Base-by-base conservation (phyloP, 2,888 invertebrate species). In the Chymomyza caudatula region DNA sequence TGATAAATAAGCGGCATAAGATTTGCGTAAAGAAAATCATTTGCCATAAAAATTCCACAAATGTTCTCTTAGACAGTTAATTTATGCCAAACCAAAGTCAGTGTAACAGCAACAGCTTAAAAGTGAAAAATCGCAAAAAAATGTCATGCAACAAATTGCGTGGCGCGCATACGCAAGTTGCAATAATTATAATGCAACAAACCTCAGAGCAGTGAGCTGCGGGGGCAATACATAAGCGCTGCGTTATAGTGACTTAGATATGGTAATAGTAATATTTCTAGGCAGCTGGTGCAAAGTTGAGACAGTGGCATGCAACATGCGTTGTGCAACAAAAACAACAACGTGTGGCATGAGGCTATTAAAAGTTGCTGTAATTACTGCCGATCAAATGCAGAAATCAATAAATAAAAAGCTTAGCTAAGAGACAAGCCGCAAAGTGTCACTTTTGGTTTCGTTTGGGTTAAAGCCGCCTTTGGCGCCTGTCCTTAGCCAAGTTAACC, bases 361-460 rank as follows among this genome's bases (percentile, higher is more conserved):
- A 67, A 67, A 62, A 37, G 29, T 37, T 37, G 60, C 61, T 20
- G 81, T 71, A 78, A 78, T 78, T 78, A 85, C 71, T 61, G 60
- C 67, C 79, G 58, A 52, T 60, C 73, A 71, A 53, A 53, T 25
- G 23, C n/a, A 25, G 53, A 53, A 23, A 80, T 79, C 80, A 77
- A 85, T 85, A 80, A 85, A 83, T 83, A 79, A 85, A 80, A 67
- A 83, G 83, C 74, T 79, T 71, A 68, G 67, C 56, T 70, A 69
- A 37, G 20, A 59, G 22, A 19, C 44, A 65, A 43, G 53, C 44
- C 42, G 55, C 60, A 71, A 76, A 78, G 74, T 78, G 71, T 69
- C 72, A 70, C 67, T 69, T 76, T 76, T 69, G 70, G 66, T 76
- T 74, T 70, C 74, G 54, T 29, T 19, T 49, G 15, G 52, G 49